These are phyloP conservation scores for Steatocranus sp. DNA, from an alignment of 2,797 vertebrate genomes.

Conservation along the genomic window DNA sequence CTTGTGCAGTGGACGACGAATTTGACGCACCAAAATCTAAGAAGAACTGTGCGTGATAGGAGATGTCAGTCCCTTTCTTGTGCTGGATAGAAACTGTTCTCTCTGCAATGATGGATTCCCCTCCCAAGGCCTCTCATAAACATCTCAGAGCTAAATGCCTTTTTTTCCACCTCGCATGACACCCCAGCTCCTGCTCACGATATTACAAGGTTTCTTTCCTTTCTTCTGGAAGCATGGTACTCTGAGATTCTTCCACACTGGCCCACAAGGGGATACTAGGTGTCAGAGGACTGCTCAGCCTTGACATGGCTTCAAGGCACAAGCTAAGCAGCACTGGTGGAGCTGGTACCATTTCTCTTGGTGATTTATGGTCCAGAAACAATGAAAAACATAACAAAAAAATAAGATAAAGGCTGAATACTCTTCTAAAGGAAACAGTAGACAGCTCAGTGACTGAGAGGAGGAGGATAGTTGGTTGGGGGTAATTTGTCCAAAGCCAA, in stretches of 20 bases:
- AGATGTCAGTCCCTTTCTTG: constrained; percentile 55
- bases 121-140: constrained; percentile 63
- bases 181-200: constrained; percentile 50
- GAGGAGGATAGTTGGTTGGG: neutral
- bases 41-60: constrained; percentile 28
- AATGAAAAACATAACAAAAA: constrained; percentile 42
- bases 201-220: constrained; percentile 73
- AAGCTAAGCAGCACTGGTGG: constrained; percentile 29
- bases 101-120: constrained; percentile 65
- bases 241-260: constrained; percentile 50
- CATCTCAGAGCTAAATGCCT: constrained; percentile 43
- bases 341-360: constrained; percentile 40
- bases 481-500: constrained; percentile 35
- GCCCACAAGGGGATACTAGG: constrained; percentile 52
- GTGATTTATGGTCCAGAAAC: constrained; percentile 68
- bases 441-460: constrained; percentile 26
- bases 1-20: neutral
- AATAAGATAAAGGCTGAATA: constrained; percentile 41
- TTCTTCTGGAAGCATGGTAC: constrained; percentile 48
- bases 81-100: constrained; percentile 57
- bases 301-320: constrained; percentile 65
- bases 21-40: constrained; percentile 4
- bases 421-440: constrained; percentile 59
- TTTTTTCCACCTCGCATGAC: constrained; percentile 23
- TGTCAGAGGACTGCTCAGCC: constrained; percentile 62